Conservation (phyloP, 1,140 invertebrate species). For the Stenopsyche tienmushanensis region DNA sequence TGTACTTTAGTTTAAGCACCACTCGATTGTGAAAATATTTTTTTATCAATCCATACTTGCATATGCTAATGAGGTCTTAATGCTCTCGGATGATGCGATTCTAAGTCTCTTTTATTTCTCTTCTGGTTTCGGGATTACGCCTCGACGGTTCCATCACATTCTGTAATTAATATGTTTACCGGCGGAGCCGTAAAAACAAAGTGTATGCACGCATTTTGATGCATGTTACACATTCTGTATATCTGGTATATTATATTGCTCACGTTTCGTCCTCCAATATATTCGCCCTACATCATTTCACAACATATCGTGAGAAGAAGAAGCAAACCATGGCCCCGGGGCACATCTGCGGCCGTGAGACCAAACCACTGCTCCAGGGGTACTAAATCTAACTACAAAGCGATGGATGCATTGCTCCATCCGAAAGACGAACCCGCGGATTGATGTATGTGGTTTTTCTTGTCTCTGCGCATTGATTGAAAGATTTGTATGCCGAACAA, state of each 20-base stretch:
- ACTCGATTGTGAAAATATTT: no score
- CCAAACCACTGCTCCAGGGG: slow-evolving; percentile 21
- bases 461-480: no score
- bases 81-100: no score
- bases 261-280: slow-evolving; percentile 23
- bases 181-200: not conserved
- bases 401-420: no score
- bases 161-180: not conserved
- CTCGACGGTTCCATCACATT: not conserved
- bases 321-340: slow-evolving; percentile 26
- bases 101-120: no score
- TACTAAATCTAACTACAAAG: slow-evolving; percentile 10
- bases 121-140: no score
- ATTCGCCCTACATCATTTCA: slow-evolving; percentile 35
- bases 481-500: no score
- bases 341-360: slow-evolving; percentile 29
- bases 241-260: slow-evolving; percentile 29
- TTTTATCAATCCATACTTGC: no score
- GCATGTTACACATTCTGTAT: slow-evolving; percentile 34
- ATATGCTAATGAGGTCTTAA: no score
- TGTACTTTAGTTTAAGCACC: no score
- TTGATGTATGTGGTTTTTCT: not conserved
- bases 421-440: not conserved
- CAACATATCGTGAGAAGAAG: slow-evolving; percentile 36
- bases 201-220: not conserved